A percentile compares a stretch with the other conserved stretches of the same genome.
phyloP scores from a whole-genome alignment of 2,113 vertebrate genomes.

The Syngnathus typhle region DNA sequence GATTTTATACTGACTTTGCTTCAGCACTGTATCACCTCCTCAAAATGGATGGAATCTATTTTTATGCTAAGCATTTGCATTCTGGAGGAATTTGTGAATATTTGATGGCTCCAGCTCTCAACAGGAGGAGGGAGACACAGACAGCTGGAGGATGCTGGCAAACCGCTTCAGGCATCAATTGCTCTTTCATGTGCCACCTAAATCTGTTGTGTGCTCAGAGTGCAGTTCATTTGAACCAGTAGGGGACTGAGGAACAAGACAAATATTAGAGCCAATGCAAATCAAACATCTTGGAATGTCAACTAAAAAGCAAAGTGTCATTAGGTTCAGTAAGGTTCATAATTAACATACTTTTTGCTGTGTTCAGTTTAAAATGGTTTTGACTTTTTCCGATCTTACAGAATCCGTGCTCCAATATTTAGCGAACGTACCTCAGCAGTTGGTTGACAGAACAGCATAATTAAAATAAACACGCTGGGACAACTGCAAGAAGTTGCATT shows the following conservation, averaged over 20 bases:
- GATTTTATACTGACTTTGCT: slow-evolving; percentile 46
- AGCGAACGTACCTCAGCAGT: background rate
- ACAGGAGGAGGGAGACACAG: slow-evolving; percentile 17
- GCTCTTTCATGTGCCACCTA: slow-evolving; percentile 19
- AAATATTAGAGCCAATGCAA: background rate
- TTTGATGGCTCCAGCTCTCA: slow-evolving; percentile 46
- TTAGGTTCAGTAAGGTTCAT: background rate
- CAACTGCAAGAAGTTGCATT: background rate
- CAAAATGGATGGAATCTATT: slow-evolving; percentile 48
- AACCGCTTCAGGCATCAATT: slow-evolving; percentile 27
- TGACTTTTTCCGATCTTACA: background rate
- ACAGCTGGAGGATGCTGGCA: slow-evolving; percentile 16
- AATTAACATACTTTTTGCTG: slow-evolving; percentile 12
- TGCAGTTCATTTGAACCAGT: slow-evolving; percentile 17
- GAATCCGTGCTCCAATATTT: background rate
- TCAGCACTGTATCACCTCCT: slow-evolving; percentile 27
- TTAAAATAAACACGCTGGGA: background rate
- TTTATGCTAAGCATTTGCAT: slow-evolving; percentile 60
- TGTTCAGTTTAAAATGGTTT: background rate
- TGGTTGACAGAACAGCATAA: background rate
- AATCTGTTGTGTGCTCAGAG: slow-evolving; percentile 14
- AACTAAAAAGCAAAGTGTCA: background rate
- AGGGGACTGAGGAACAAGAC: slow-evolving; percentile 3
- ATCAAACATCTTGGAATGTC: background rate
- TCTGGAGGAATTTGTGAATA: slow-evolving; percentile 50